Evolutionary conservation across 2,888 invertebrate species (phyloP), one percentile per base, ranked within the genome.

Genomic region (Achlya flavicornis): DNA sequence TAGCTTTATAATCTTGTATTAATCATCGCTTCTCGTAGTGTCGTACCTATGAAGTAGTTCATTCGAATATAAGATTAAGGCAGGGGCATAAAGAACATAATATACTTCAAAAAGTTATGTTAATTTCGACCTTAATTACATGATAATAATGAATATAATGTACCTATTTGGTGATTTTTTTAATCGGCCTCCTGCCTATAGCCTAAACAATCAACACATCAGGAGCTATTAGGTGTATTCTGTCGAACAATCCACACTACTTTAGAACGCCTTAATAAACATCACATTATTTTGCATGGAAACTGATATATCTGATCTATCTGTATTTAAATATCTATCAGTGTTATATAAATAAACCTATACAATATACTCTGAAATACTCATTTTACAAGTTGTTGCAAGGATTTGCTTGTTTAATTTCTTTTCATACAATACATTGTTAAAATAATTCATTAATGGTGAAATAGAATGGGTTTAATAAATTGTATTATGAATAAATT

Each of bases 391-490:
- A 70, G 69, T 71, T 68, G 62, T 69, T 38, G 14, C 38, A 38
- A 59, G 4, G 12, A n/a, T 10, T 38, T 38, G 26, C 26, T 26
- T 11, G 38, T 59, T 58, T 58, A 59, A 68, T 57, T 64, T 68
- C 65, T 67, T 72, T 72, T 71, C 68, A 72, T 72, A 70, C 67
- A 71, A 71, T 66, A 69, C 63, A 78, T 75, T 83, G 74, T 71
- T 74, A 76, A 53, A 53, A 60, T 41, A 16, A 58, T 35, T 67
- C 71, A 78, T 73, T 79, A 69, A 70, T 80, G 74, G 76, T 77
- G 73, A 76, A 78, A 74, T 76, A 41, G 26, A 41, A 60, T 71
- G 78, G 73, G 75, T 69, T 81, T 80, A 87, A 85, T 87, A 87
- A 89, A 89, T 78, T 73, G 81, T 78, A 73, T 67, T 66, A 67